These are phyloP conservation scores for Steatornis caripensis DNA, from an alignment of 2,113 vertebrate species.

Conservation along the genomic window DNA sequence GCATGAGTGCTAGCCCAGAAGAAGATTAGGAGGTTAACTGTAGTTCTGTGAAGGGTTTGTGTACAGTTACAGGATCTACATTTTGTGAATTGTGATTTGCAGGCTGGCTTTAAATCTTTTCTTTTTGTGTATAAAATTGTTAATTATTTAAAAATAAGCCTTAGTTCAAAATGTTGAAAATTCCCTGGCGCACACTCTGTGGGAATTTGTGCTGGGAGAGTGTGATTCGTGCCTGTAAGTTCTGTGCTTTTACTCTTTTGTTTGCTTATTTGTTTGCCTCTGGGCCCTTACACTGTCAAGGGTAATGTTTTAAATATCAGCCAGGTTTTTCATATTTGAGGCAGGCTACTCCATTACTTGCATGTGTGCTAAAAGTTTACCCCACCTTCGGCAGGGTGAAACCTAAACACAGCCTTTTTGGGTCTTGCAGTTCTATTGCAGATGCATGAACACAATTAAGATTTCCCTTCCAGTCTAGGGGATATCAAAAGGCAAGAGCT, in stretches of 20 bases:
- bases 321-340: not conserved
- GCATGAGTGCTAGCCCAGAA: not conserved
- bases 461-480: too few species aligned
- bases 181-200: accelerated
- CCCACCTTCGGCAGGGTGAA: not conserved
- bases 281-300: not conserved
- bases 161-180: not conserved
- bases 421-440: not conserved
- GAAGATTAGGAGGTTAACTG: not conserved
- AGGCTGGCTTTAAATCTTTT: not conserved
- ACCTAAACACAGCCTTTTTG: not conserved
- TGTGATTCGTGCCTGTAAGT: not conserved
- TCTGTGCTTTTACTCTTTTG: not conserved
- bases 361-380: not conserved
- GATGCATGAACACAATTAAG: not conserved
- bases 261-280: not conserved
- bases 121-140: not conserved
- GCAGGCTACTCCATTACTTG: not conserved
- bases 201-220: not conserved
- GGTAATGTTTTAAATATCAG: not conserved
- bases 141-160: not conserved
- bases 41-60: not conserved
- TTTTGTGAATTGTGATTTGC: not conserved
- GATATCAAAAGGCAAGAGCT: too few species aligned
- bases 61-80: not conserved